Conservation (phyloP, 2,113 vertebrate genomes). For the Chaetodon trifascialis region DNA sequence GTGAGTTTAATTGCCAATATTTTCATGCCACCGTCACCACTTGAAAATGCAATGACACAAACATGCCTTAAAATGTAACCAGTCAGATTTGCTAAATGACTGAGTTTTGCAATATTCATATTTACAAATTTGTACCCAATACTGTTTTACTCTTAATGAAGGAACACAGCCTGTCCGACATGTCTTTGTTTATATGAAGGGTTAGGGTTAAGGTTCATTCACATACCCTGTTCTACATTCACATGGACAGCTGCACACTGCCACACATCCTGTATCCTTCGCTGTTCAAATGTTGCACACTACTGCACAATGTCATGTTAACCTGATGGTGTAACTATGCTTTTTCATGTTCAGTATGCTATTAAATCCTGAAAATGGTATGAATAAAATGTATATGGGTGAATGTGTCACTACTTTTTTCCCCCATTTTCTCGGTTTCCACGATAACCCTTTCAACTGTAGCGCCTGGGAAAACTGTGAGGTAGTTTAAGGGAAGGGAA, state of each 20-base stretch:
- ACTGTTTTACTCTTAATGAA: neutral
- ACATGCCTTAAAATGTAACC: neutral
- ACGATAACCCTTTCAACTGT: neutral
- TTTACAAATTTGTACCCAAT: neutral
- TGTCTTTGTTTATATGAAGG: neutral
- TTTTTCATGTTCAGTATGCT: neutral
- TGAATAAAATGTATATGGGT: constrained; percentile 44
- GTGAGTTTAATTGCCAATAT: constrained; percentile 24
- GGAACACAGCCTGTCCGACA: neutral
- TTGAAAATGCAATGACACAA: neutral
- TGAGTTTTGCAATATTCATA: neutral
- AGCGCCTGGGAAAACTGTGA: neutral
- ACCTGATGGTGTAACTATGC: neutral
- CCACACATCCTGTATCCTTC: neutral
- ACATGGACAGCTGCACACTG: neutral
- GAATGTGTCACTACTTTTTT: neutral
- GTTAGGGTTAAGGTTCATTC: too few species aligned
- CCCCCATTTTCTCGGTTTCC: neutral
- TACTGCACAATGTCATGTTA: constrained; percentile 42
- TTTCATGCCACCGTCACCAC: constrained; percentile 1
- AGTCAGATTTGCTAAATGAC: neutral
- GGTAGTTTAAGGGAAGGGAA: neutral
- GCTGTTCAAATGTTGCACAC: constrained; percentile 21
- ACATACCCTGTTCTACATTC: neutral
- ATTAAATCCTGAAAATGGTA: constrained; percentile 20